Percentiles rank a stretch among this genome's conserved stretches.
Conservation (phyloP, 2,113 vertebrate genomes). For the Mungos mungo region DNA sequence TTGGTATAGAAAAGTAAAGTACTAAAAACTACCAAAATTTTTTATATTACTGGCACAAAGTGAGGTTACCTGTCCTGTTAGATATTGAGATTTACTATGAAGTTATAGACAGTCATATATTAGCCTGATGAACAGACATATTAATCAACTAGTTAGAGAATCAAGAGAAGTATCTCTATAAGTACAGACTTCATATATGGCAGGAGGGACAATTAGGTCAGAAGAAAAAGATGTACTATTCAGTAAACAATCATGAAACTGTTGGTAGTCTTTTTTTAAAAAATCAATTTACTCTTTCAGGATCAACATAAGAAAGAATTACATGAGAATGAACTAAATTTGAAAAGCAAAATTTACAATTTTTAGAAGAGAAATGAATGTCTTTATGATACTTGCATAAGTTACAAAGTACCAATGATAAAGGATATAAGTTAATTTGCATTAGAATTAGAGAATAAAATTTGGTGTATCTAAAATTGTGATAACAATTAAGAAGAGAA, state of each 20-base stretch:
- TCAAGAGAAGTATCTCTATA: background rate
- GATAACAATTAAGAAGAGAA: background rate
- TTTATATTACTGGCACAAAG: background rate
- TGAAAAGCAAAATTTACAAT: background rate
- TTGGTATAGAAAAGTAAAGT: background rate
- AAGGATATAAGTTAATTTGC: background rate
- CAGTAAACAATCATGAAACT: background rate
- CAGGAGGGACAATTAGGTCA: background rate
- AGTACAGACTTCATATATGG: background rate
- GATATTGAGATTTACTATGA: background rate
- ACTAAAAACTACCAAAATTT: background rate
- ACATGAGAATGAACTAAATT: background rate
- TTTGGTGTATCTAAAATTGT: background rate
- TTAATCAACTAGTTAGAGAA: background rate
- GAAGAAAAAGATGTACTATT: background rate
- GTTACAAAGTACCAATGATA: background rate
- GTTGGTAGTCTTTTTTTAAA: background rate
- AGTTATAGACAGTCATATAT: background rate
- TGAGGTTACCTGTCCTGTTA: background rate
- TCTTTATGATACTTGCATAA: background rate
- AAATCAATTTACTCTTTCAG: background rate
- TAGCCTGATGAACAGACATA: background rate
- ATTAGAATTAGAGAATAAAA: background rate
- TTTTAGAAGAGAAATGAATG: background rate
- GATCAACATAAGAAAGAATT: background rate